Conservation (phyloP, 1,140 invertebrate species). For the Drosophila ohnishii region DNA sequence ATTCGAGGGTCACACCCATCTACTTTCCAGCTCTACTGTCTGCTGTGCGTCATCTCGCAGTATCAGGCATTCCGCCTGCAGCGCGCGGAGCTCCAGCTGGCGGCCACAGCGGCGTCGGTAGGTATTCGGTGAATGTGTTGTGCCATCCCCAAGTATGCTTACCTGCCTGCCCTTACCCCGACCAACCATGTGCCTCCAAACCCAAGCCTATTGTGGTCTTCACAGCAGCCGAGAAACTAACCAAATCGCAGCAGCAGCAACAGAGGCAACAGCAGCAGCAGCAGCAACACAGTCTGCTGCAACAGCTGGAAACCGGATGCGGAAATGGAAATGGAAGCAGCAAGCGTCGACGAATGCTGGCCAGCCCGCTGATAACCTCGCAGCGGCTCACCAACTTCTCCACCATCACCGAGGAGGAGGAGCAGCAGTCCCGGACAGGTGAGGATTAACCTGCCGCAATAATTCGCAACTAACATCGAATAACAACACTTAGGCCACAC, state of each 20-base stretch:
- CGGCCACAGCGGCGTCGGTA: slow-evolving; percentile 46
- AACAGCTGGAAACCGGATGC: slow-evolving; percentile 15
- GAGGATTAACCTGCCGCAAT: neutral
- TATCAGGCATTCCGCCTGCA: slow-evolving; percentile 63
- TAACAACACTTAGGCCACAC: slow-evolving; percentile 10
- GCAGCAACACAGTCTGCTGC: slow-evolving; percentile 10
- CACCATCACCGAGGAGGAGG: slow-evolving; percentile 76
- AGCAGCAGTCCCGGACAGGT: slow-evolving; percentile 55
- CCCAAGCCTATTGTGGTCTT: slow-evolving; percentile 57
- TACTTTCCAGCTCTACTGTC: slow-evolving; percentile 59
- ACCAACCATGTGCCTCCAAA: slow-evolving; percentile 9
- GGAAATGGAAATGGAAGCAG: slow-evolving; percentile 33
- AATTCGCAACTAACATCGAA: neutral
- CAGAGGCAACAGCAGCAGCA: slow-evolving; percentile 16
- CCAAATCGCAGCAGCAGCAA: slow-evolving; percentile 50
- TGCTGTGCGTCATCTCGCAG: slow-evolving; percentile 73
- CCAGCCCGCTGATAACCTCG: slow-evolving; percentile 69
- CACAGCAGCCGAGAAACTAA: slow-evolving; percentile 54
- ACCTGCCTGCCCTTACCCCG: slow-evolving; percentile 6
- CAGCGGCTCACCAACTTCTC: slow-evolving; percentile 71
- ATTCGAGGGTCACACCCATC: neutral
- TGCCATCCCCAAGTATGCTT: slow-evolving; percentile 23
- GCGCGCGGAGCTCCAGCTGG: slow-evolving; percentile 42
- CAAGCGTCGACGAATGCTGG: slow-evolving; percentile 56
- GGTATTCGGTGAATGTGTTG: slow-evolving; percentile 32